phyloP scores from a whole-genome alignment of 2,888 invertebrate species.

The Chymomyza procnemis region DNA sequence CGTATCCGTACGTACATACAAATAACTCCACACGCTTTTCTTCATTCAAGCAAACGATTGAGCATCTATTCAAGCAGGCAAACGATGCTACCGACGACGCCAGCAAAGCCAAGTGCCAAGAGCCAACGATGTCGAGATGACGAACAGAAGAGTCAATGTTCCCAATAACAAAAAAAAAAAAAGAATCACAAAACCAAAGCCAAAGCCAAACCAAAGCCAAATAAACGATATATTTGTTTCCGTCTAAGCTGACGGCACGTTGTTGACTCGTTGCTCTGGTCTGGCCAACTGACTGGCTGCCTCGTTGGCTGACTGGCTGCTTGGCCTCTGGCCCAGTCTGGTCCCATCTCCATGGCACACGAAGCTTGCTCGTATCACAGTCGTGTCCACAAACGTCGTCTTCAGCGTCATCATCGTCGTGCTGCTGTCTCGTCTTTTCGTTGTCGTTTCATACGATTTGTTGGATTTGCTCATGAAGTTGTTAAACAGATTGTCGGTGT shows the following conservation, averaged over 20 bases:
- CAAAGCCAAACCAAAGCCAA: not conserved
- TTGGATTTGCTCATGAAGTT: conserved; percentile 77
- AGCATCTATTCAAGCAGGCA: conserved; percentile 59
- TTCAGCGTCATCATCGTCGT: conserved; percentile 8
- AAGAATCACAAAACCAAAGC: not conserved
- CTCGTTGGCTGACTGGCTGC: conserved; percentile 3
- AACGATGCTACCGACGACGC: conserved; percentile 44
- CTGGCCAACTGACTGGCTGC: not conserved
- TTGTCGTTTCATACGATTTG: conserved; percentile 73
- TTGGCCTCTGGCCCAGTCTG: conserved; percentile 15
- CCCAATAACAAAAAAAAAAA: not conserved
- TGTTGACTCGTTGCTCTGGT: not conserved
- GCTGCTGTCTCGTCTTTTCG: not conserved
- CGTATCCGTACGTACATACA: not conserved
- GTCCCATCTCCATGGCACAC: conserved; percentile 15
- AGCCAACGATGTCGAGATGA: not conserved
- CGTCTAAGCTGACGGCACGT: not conserved
- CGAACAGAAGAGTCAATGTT: conserved; percentile 3
- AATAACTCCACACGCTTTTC: conserved; percentile 51
- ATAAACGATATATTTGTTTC: not conserved
- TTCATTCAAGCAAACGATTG: conserved; percentile 70
- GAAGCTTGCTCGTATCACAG: conserved; percentile 31
- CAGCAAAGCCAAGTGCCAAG: not conserved
- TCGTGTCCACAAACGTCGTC: conserved; percentile 28
- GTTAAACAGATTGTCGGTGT: conserved; percentile 77